phyloP scores from a whole-genome alignment of 2,113 vertebrate genomes.

The Halichoerus grypus region DNA sequence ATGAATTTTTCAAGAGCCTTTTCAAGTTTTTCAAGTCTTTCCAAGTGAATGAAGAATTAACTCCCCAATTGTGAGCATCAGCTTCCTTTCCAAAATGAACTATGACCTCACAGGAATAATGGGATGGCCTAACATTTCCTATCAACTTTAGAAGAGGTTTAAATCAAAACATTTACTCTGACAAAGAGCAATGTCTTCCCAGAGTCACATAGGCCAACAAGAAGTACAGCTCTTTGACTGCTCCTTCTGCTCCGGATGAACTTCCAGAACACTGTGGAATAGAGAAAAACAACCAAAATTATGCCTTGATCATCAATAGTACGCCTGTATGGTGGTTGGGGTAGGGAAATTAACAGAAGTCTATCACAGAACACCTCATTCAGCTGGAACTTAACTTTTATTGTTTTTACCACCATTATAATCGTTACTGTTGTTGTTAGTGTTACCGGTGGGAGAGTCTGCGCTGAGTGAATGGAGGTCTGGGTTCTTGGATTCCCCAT shows the following conservation, averaged over 20 bases:
- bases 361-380: not conserved
- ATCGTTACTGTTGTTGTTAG: not conserved
- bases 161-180: constrained; percentile 82
- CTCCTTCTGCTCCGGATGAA: constrained; percentile 84
- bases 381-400: not conserved
- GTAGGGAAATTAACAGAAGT: not conserved
- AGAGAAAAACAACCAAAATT: not conserved
- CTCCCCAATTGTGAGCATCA: not conserved
- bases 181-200: constrained; percentile 89
- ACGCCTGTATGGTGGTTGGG: accelerated
- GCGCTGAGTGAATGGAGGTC: not conserved
- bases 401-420: not conserved
- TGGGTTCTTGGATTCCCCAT: not conserved
- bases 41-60: not conserved
- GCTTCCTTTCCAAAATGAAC: constrained; percentile 23
- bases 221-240: constrained; percentile 86
- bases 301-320: not conserved
- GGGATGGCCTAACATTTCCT: not conserved
- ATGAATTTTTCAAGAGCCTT: not conserved
- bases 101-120: not conserved
- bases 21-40: not conserved
- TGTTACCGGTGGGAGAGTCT: not conserved
- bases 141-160: not conserved
- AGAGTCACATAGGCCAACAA: constrained; percentile 88
- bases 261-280: constrained; percentile 86